These are phyloP conservation scores for Cisticola juncidis DNA, from an alignment of 2,113 vertebrate species.

Conservation along the genomic window DNA sequence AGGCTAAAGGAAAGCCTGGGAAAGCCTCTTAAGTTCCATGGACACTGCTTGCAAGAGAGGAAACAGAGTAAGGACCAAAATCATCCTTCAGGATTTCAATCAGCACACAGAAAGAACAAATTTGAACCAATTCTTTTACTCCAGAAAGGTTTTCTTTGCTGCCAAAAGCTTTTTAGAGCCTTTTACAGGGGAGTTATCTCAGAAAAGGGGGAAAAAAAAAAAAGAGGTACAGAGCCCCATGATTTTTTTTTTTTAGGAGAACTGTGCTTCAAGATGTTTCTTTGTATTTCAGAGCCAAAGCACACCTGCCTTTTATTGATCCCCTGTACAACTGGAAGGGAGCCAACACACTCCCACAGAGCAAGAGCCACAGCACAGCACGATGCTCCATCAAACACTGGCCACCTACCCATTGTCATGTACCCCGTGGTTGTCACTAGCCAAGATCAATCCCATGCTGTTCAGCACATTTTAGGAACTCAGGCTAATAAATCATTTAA, in stretches of 20 bases:
- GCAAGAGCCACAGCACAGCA: background rate
- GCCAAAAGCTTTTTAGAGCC: background rate
- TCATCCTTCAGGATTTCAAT: background rate
- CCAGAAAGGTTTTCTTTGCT: background rate
- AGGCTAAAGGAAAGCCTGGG: background rate
- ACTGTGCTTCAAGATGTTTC: background rate
- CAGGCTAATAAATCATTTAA: conserved; percentile 76
- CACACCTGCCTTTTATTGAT: conserved; percentile 48
- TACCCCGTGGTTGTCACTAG: conserved; percentile 54
- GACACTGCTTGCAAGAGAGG: background rate
- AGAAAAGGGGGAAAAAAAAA: background rate
- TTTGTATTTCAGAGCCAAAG: conserved; percentile 16
- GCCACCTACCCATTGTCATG: conserved; percentile 32
- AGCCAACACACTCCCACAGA: background rate
- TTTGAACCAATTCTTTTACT: background rate
- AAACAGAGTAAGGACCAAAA: background rate
- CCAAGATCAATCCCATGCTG: conserved; percentile 57
- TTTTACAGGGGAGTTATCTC: background rate
- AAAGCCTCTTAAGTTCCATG: background rate
- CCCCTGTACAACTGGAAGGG: background rate
- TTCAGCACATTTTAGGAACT: conserved; percentile 56
- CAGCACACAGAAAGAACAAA: background rate
- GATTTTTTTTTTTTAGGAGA: background rate
- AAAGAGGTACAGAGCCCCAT: background rate
- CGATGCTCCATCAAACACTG: conserved; percentile 39